phyloP scores from a whole-genome alignment of 1,140 invertebrate species.

The Nomia melanderi region DNA sequence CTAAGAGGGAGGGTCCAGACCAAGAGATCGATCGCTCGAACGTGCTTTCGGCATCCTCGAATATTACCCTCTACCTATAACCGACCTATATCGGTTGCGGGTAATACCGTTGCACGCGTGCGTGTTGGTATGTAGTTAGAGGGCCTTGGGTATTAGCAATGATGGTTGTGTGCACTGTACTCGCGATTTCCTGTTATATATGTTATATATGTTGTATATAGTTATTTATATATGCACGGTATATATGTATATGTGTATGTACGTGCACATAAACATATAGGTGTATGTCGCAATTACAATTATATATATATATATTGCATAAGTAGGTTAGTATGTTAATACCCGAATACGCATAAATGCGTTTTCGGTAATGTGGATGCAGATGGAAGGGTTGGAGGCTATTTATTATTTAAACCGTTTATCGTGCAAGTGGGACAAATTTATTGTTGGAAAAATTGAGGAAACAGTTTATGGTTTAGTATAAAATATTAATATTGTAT shows the following conservation, averaged over 20 bases:
- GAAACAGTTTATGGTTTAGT: too few relatives aligned
- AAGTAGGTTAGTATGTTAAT: constrained; percentile 35
- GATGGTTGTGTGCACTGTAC: constrained; percentile 8
- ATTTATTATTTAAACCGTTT: too few relatives aligned
- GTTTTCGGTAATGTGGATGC: not conserved
- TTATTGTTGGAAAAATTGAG: too few relatives aligned
- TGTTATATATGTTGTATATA: too few relatives aligned
- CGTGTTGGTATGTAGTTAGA: constrained; percentile 49
- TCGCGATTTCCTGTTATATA: not conserved
- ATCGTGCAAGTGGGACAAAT: too few relatives aligned
- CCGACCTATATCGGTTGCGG: constrained; percentile 54
- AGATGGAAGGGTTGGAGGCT: too few relatives aligned
- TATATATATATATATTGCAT: too few relatives aligned
- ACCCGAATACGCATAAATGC: not conserved
- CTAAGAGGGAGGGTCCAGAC: constrained; percentile 36
- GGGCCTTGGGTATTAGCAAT: constrained; percentile 32
- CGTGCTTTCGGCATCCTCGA: constrained; percentile 70
- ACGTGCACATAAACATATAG: not conserved
- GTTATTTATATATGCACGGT: too few relatives aligned
- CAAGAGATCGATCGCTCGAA: constrained; percentile 69
- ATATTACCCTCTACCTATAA: constrained; percentile 67
- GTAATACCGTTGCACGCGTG: constrained; percentile 56
- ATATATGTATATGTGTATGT: not conserved
- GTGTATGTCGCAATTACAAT: too few relatives aligned
- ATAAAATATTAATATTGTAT: too few relatives aligned